Evolutionary conservation across 2,888 invertebrate genomes (phyloP).

Genomic region (Poecilobothrus nobilitatus): DNA sequence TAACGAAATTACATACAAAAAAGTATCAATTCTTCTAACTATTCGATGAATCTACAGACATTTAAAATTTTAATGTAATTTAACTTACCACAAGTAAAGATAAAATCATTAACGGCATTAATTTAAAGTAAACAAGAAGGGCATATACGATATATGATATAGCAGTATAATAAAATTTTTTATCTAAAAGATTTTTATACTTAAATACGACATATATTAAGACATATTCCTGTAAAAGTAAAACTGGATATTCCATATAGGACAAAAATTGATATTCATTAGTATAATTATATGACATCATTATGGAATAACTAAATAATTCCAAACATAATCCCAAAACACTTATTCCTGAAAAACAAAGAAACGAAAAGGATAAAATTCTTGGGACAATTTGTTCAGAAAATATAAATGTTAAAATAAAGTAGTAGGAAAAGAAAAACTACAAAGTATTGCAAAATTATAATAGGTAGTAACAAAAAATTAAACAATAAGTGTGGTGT

Average conservation of each 20-base stretch:
- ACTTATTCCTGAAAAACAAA: constrained; percentile 35
- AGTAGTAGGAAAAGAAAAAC: not conserved
- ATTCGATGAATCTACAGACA: too few species aligned
- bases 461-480: too few species aligned
- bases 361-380: not conserved
- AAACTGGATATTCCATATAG: constrained; percentile 77
- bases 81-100: constrained; percentile 43
- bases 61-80: too few species aligned
- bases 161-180: constrained; percentile 35
- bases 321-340: constrained; percentile 39
- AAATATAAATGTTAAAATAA: too few species aligned
- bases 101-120: constrained; percentile 36
- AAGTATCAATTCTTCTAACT: too few species aligned
- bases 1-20: too few species aligned
- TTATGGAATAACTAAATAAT: constrained; percentile 65
- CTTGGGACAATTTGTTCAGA: not conserved
- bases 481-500: too few species aligned
- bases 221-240: constrained; percentile 65
- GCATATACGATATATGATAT: constrained; percentile 44
- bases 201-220: constrained; percentile 63
- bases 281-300: constrained; percentile 69
- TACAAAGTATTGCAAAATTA: too few species aligned
- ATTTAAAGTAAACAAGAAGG: constrained; percentile 42
- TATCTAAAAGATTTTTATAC: constrained; percentile 53
- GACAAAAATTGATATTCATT: constrained; percentile 65